Base-by-base conservation (phyloP, 2,113 vertebrate genomes). In the Stigmatopora nigra region DNA sequence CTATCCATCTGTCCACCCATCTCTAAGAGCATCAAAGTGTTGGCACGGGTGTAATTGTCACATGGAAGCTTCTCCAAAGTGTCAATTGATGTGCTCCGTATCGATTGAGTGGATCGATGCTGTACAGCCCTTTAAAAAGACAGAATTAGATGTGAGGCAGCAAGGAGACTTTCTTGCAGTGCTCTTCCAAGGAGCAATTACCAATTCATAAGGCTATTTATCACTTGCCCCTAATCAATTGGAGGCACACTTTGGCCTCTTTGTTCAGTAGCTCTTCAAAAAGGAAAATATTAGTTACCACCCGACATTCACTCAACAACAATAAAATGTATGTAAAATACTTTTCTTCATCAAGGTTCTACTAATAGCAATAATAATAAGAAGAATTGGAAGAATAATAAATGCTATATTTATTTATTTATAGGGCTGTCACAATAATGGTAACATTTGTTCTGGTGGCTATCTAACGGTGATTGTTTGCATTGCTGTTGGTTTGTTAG, bases 61-160 rank as follows among this genome's bases (percentile, higher is more conserved):
- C 41, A 20, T 0, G 7, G 2, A 16, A 16, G 15, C 60, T 36
- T 48, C 41, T 25, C 14, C 44, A 45, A 64, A 69, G 68, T 76
- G 72, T 63, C 58, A 16, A 48, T 69, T 71, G 58, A 73, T 70
- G 63, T 38, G 25, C 20, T 68, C 20, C 35, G n/a, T 25, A 81
- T 77, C 65, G 79, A 83, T 80, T 48, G 36, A 38, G 48, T 4
- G 35, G 72, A 73, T 77, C 67, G 56, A 65, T 45, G 17, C 57
- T 10, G 64, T 63, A 75, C 76, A 72, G 59, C 78, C 61, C 62
- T 72, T 74, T 58, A n/a, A 77, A 69, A 78, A 17, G 61, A 55
- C 71, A 65, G 65, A 67, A 62, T 77, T 69, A 76, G 70, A 63
- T 61, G 55, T 60, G 61, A 68, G 46, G 63, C 5, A 14, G 35